Evolutionary conservation across 1,140 invertebrate species (phyloP).

Genomic region (Aporrectodea caliginosa): DNA sequence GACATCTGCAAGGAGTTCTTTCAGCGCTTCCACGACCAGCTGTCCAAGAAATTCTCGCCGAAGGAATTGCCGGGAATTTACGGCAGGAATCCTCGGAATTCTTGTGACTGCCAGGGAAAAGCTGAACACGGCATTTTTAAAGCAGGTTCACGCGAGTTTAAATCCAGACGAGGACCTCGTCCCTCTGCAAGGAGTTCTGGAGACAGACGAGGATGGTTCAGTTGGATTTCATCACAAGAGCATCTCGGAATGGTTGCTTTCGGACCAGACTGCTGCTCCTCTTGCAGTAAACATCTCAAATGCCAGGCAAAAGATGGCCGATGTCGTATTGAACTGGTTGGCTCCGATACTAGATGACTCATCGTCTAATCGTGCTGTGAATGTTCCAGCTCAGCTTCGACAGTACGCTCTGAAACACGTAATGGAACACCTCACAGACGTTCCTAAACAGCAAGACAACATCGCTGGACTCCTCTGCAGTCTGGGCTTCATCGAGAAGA

Average conservation of each 20-base stretch:
- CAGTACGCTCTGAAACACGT: constrained; percentile 28
- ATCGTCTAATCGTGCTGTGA: constrained; percentile 5
- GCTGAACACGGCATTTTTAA: background rate
- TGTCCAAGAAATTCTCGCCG: background rate
- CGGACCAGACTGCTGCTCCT: constrained; percentile 9
- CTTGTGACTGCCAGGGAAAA: constrained; percentile 7
- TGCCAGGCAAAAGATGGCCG: background rate
- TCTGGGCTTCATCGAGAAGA: constrained; percentile 15
- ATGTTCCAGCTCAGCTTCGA: constrained; percentile 2
- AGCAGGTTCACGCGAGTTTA: background rate
- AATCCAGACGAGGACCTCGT: constrained; percentile 7
- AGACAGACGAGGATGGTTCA: background rate
- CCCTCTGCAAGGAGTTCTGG: background rate
- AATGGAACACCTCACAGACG: constrained; percentile 20
- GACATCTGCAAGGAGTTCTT: constrained; percentile 13
- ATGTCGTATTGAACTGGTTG: background rate
- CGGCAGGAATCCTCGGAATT: background rate
- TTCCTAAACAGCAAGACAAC: constrained; percentile 15
- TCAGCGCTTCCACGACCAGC: constrained; percentile 1
- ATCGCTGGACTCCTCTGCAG: constrained; percentile 22
- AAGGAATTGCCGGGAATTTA: constrained; percentile 15
- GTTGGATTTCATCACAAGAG: constrained; percentile 12
- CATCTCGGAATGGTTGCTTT: constrained; percentile 21
- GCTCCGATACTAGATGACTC: background rate
- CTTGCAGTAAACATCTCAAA: background rate